phyloP scores from a whole-genome alignment of 2,113 vertebrate species.

The Lepus timidus region DNA sequence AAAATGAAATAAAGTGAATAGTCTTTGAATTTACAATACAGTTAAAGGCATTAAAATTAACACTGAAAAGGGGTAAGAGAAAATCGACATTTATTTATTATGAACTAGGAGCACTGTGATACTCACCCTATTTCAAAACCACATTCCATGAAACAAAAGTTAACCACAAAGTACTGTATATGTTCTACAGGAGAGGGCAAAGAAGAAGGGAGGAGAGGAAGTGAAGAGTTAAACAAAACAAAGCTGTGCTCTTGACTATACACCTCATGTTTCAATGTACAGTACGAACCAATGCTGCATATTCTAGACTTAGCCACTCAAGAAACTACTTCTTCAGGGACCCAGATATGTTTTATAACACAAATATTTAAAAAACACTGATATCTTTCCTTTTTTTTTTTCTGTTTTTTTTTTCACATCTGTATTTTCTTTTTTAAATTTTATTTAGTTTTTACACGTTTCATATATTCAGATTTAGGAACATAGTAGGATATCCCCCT shows the following conservation, averaged over 20 bases:
- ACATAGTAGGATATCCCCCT: no score
- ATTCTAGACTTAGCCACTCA: neutral
- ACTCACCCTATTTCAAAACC: neutral
- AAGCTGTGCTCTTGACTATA: neutral
- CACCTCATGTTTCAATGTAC: neutral
- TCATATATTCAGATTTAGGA: no score
- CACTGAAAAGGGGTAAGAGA: neutral
- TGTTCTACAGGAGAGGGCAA: neutral
- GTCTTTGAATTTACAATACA: neutral
- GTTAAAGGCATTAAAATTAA: slow-evolving; percentile 56
- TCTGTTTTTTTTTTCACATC: no score
- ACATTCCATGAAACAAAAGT: slow-evolving; percentile 16
- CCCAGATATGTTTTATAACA: neutral
- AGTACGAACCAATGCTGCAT: neutral
- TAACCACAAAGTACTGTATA: neutral
- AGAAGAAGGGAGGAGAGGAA: neutral
- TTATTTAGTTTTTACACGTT: no score
- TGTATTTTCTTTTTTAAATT: no score
- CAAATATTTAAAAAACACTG: neutral
- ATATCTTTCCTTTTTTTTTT: neutral
- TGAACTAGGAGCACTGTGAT: neutral
- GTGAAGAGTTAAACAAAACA: neutral
- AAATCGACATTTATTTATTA: neutral
- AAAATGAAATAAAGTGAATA: neutral
- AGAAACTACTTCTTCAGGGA: neutral